phyloP scores from a whole-genome alignment of 2,797 vertebrate species.

The Sternotherus odoratus region DNA sequence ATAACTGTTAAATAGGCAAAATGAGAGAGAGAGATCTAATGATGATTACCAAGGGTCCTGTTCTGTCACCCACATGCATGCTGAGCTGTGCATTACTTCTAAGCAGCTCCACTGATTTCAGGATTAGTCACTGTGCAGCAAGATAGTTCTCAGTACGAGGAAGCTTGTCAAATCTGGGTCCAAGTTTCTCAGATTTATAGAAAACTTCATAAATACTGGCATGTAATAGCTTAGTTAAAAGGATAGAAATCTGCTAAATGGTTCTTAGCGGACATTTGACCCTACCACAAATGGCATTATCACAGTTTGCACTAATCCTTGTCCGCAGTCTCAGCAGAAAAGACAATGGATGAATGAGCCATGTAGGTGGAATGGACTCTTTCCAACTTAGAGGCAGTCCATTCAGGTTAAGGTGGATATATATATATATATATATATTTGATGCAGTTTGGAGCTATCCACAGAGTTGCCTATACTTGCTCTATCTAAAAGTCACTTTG shows the following conservation, averaged over 20 bases:
- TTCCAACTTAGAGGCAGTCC: rapidly evolving
- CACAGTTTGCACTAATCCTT: background rate
- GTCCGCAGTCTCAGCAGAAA: background rate
- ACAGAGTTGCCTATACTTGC: background rate
- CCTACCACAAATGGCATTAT: rapidly evolving
- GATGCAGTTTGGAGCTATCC: rapidly evolving
- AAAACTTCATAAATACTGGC: rapidly evolving
- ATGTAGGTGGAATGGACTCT: rapidly evolving
- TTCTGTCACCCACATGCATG: background rate
- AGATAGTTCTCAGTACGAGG: background rate
- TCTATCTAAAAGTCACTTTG: background rate
- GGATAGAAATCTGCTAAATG: rapidly evolving
- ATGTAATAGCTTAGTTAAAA: background rate
- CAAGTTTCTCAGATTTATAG: background rate
- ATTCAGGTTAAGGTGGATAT: background rate
- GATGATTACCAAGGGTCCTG: rapidly evolving
- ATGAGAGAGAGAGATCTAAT: background rate
- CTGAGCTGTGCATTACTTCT: background rate
- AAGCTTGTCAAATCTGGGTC: rapidly evolving
- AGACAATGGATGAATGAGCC: rapidly evolving
- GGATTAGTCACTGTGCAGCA: background rate
- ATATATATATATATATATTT: rapidly evolving
- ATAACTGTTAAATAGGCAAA: background rate
- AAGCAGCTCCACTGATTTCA: rapidly evolving
- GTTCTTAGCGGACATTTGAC: background rate